These are phyloP conservation scores for Beroe ovata DNA, from an alignment of 37 sponge, comb jelly and placozoan genomes.

Conservation along the genomic window DNA sequence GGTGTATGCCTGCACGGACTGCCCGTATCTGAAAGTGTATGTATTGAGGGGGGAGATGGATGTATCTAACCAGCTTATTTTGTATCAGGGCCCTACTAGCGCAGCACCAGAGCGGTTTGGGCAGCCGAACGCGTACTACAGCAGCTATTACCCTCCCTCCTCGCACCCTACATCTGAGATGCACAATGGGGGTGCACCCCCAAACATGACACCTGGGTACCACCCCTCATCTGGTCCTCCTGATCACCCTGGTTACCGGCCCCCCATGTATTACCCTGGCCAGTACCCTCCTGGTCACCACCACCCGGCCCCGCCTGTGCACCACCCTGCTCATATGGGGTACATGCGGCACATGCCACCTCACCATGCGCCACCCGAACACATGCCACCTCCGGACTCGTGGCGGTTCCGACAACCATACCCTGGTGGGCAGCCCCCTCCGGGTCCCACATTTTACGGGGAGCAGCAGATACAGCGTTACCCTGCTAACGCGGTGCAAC, in stretches of 20 bases:
- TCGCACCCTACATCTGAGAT: conserved; percentile 20
- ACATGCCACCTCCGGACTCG: conserved; percentile 36
- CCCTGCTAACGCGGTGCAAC: conserved; percentile 64
- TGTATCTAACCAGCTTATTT: not conserved
- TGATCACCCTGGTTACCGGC: conserved; percentile 50
- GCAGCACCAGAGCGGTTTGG: not conserved
- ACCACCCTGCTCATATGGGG: conserved; percentile 47
- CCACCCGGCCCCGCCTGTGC: not conserved
- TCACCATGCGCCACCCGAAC: conserved; percentile 14
- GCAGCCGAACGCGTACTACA: conserved; percentile 20
- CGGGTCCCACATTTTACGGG: conserved; percentile 47
- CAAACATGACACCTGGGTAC: conserved; percentile 31
- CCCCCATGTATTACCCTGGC: conserved; percentile 57
- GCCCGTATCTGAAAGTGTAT: too few relatives aligned
- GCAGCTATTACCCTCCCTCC: conserved; percentile 61
- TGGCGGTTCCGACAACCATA: conserved; percentile 55
- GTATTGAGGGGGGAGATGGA: not conserved
- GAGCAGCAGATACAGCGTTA: conserved; percentile 56
- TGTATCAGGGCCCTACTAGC: conserved; percentile 17
- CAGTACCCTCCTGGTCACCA: conserved; percentile 40
- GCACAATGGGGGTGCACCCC: conserved; percentile 52
- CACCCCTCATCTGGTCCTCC: conserved; percentile 25
- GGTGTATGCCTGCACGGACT: too few relatives aligned
- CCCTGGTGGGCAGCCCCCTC: conserved; percentile 33
- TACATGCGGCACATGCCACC: conserved; percentile 45